Evolutionary conservation across 2,888 invertebrate genomes (phyloP).

Genomic region (Argynnis bischoffii): DNA sequence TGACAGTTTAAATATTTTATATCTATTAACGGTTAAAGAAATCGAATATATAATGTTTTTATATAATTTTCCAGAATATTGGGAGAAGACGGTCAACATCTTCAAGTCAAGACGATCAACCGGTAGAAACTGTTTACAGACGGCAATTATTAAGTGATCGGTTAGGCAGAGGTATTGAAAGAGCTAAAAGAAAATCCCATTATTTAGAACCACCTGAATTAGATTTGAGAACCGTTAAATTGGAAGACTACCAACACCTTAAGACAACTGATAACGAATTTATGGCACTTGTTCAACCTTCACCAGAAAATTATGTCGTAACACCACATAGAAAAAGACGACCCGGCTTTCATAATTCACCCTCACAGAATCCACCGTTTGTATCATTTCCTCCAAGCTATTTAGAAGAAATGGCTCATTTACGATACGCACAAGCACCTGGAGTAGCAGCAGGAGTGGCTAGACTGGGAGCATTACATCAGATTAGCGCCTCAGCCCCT

Average conservation of each 20-base stretch:
- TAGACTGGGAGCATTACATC: conserved; percentile 79
- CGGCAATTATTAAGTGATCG: conserved; percentile 84
- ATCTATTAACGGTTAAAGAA: neutral
- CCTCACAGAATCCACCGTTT: conserved; percentile 93
- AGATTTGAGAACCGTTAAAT: conserved; percentile 84
- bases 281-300: conserved; percentile 85
- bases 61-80: conserved; percentile 64
- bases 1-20: neutral
- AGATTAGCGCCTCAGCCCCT: conserved; percentile 88
- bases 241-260: conserved; percentile 85
- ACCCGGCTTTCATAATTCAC: conserved; percentile 93
- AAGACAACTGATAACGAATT: conserved; percentile 87
- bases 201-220: conserved; percentile 87
- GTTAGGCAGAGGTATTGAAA: conserved; percentile 83
- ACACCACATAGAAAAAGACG: conserved; percentile 93
- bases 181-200: conserved; percentile 84
- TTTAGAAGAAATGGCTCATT: conserved; percentile 86
- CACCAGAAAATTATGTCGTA: conserved; percentile 92
- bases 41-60: neutral
- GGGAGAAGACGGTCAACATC: conserved; percentile 77
- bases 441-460: conserved; percentile 83
- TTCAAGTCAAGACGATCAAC: conserved; percentile 77
- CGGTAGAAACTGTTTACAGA: conserved; percentile 81
- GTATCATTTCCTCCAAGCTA: conserved; percentile 91
- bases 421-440: conserved; percentile 84